Evolutionary conservation across 2,888 invertebrate genomes (phyloP).

Genomic region (Acanthosepion esculentum): DNA sequence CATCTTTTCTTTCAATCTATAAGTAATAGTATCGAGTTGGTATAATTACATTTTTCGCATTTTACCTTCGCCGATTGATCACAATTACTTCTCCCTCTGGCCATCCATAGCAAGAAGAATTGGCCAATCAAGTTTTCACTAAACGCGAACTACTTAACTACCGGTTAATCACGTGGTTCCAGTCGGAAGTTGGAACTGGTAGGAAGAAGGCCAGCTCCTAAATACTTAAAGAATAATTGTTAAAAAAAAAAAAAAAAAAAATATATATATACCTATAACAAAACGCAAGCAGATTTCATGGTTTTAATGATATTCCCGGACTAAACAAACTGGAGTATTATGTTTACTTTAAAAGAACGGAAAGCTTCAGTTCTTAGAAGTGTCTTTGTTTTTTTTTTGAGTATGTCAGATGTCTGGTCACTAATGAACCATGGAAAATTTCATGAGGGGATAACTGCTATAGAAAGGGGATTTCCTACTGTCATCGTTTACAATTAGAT

Average conservation of each 20-base stretch:
- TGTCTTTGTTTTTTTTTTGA: background rate
- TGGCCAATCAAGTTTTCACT: conserved; percentile 33
- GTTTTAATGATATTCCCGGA: background rate
- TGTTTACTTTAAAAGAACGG: background rate
- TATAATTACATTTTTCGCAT: background rate
- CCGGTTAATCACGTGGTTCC: conserved; percentile 12
- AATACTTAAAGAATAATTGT: background rate
- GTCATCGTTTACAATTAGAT: background rate
- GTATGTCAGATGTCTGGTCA: background rate
- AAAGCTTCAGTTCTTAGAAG: background rate
- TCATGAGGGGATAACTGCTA: background rate
- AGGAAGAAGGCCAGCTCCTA: background rate
- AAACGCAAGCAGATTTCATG: background rate
- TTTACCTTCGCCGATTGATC: conserved; percentile 13
- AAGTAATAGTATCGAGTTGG: background rate
- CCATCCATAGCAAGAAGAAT: conserved; percentile 33
- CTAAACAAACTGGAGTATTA: background rate
- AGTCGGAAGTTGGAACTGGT: background rate
- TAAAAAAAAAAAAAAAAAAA: background rate
- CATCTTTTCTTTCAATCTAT: background rate
- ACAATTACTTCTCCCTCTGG: conserved; percentile 10
- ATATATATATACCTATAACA: background rate
- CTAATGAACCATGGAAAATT: background rate
- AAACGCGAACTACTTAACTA: conserved; percentile 21
- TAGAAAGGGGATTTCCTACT: background rate